A percentile compares a stretch with the other conserved stretches of the same genome.
phyloP scores from a whole-genome alignment of 1,140 invertebrate species.

The Amphibalanus amphitrite region DNA sequence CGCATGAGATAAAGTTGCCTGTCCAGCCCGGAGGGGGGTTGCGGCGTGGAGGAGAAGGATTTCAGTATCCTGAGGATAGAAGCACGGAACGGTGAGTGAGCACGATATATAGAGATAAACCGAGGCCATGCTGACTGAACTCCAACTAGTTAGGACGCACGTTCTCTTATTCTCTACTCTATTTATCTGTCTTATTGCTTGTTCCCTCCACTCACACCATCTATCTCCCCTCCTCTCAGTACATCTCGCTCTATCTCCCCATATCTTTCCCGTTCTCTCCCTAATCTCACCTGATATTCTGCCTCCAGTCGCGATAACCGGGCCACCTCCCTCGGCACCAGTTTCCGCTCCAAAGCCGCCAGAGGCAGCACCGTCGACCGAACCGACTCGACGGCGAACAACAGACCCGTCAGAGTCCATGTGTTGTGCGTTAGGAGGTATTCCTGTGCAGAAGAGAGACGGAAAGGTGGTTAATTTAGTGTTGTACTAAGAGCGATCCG shows the following conservation, averaged over 20 bases:
- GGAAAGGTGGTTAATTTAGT: too few species aligned
- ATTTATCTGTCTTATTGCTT: background rate
- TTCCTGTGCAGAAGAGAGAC: background rate
- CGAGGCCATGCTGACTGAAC: too few species aligned
- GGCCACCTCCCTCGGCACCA: constrained; percentile 65
- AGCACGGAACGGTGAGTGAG: too few species aligned
- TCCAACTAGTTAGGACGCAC: too few species aligned
- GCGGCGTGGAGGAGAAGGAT: too few species aligned
- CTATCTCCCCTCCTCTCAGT: background rate
- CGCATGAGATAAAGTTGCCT: too few species aligned
- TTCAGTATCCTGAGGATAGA: too few species aligned
- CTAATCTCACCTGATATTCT: constrained; percentile 55
- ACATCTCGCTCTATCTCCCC: background rate
- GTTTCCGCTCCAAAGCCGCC: constrained; percentile 52
- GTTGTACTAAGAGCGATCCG: too few species aligned
- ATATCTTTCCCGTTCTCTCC: background rate
- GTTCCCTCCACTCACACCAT: too few species aligned
- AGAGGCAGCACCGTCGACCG: constrained; percentile 78
- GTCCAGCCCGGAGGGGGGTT: too few species aligned
- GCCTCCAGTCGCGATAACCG: constrained; percentile 68
- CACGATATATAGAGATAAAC: too few species aligned
- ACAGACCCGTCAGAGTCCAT: constrained; percentile 24
- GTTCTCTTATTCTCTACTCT: background rate
- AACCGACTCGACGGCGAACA: constrained; percentile 69
- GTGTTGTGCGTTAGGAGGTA: background rate